Percentiles rank a stretch among this genome's conserved stretches.
These are phyloP conservation scores for Psephotus haematonotus DNA, from an alignment of 2,113 vertebrate species.

Conservation along the genomic window DNA sequence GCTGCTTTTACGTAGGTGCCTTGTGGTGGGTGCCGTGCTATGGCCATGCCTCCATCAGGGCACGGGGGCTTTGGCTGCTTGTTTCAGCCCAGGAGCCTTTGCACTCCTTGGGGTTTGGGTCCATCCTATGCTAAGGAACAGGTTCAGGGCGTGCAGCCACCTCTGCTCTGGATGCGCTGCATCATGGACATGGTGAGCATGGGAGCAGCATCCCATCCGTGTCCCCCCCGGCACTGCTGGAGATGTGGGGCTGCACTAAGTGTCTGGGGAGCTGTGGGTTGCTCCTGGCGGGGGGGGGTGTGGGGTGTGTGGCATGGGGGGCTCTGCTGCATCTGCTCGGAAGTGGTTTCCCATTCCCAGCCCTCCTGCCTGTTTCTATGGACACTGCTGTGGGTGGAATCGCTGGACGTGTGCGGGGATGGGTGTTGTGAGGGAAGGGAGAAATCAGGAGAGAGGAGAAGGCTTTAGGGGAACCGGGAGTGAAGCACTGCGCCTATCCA, in stretches of 20 bases:
- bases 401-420: not conserved
- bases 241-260: rapidly evolving
- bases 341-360: not conserved
- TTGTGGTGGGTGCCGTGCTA: not conserved
- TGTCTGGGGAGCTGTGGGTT: rapidly evolving
- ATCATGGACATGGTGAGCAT: not conserved
- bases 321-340: not conserved
- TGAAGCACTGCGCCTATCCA: rapidly evolving
- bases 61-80: not conserved
- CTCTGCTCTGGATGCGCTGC: not conserved
- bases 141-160: no score
- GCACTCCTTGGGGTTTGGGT: not conserved
- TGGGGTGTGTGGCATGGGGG: rapidly evolving
- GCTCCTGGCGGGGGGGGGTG: rapidly evolving
- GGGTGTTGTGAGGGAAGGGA: not conserved
- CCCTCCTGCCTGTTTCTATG: not conserved
- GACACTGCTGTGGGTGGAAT: not conserved
- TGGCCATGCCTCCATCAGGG: rapidly evolving
- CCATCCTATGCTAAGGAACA: rapidly evolving
- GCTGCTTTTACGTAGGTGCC: not conserved
- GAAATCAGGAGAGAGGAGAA: not conserved
- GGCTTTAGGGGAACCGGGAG: not conserved
- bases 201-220: not conserved
- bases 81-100: not conserved
- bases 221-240: rapidly evolving